These are phyloP conservation scores for Tetanocera ferruginea DNA, from an alignment of 2,888 invertebrate genomes.

Conservation along the genomic window DNA sequence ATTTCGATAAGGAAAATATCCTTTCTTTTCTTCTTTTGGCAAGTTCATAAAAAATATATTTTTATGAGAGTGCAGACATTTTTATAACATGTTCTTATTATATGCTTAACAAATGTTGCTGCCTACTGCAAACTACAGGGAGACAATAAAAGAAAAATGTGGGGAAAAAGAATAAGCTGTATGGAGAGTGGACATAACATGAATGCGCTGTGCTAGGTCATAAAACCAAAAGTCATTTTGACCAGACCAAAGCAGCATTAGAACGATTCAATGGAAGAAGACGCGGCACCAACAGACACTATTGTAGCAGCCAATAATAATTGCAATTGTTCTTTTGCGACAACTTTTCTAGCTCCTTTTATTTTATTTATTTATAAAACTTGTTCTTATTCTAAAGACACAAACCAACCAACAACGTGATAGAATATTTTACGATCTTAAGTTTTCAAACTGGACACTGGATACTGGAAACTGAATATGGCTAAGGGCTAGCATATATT, in stretches of 20 bases:
- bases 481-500: not conserved
- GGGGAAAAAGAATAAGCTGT: not conserved
- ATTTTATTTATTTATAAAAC: slow-evolving; percentile 19
- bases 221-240: slow-evolving; percentile 64
- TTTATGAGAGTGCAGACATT: slow-evolving; percentile 62
- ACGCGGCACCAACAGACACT: not conserved
- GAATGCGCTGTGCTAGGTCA: slow-evolving; percentile 52
- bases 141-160: not conserved
- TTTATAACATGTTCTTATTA: slow-evolving; percentile 54
- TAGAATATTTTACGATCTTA: slow-evolving; percentile 20
- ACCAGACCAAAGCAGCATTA: slow-evolving; percentile 50
- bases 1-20: not conserved
- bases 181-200: slow-evolving; percentile 48
- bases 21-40: slow-evolving; percentile 17
- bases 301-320: slow-evolving; percentile 64
- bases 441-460: slow-evolving; percentile 16
- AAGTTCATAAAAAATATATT: slow-evolving; percentile 62
- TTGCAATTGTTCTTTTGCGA: slow-evolving; percentile 63
- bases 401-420: not conserved
- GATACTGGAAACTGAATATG: not conserved
- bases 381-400: not conserved
- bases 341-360: slow-evolving; percentile 50
- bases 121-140: not conserved
- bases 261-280: not conserved
- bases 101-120: slow-evolving; percentile 18